Percentiles rank a stretch among this genome's conserved stretches.
Conservation (phyloP, 2,113 vertebrate species). For the Microtus ochrogaster region DNA sequence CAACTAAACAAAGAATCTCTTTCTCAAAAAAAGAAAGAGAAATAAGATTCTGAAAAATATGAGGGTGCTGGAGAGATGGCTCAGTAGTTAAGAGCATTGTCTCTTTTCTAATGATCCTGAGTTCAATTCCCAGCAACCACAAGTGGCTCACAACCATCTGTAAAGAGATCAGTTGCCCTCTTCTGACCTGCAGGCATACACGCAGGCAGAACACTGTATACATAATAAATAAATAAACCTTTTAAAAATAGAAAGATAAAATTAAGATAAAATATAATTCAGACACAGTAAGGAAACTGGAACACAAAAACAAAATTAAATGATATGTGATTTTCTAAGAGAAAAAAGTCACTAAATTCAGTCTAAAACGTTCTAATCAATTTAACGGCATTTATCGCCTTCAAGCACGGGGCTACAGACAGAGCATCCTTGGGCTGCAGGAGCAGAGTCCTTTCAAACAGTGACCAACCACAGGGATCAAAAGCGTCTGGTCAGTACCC, state of each 20-base stretch:
- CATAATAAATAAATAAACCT: no score
- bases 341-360: background rate
- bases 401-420: background rate
- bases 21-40: background rate
- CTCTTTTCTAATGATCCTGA: no score
- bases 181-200: no score
- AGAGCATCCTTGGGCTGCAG: background rate
- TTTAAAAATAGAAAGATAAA: background rate
- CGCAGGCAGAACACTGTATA: no score
- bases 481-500: background rate
- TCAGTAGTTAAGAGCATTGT: no score
- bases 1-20: background rate
- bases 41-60: background rate
- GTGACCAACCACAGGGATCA: background rate
- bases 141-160: no score
- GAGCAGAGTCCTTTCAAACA: background rate
- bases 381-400: background rate
- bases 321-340: background rate
- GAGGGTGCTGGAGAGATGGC: no score
- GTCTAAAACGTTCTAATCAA: background rate
- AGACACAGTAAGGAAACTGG: conserved; percentile 17
- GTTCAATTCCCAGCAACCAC: no score
- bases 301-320: background rate
- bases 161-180: no score
- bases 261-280: background rate